Conservation (phyloP, 2,888 invertebrate species). For the Microctonus aethiopoides region DNA sequence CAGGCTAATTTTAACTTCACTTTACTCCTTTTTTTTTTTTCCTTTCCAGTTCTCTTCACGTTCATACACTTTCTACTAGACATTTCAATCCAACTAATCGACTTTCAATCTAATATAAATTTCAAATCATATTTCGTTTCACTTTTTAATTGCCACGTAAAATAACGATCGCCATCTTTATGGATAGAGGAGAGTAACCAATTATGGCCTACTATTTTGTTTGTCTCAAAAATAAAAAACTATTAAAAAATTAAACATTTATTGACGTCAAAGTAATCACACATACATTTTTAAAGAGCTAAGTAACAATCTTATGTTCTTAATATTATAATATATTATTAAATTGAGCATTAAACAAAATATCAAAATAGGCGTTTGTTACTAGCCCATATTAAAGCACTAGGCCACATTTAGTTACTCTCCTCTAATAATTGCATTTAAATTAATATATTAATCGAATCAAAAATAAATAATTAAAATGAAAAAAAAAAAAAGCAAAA, state of each 20-base stretch:
- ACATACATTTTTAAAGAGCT: no score
- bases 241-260: no score
- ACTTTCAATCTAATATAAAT: background rate
- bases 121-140: background rate
- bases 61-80: background rate
- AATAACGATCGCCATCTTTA: slow-evolving; percentile 22
- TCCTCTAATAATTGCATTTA: background rate
- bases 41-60: background rate
- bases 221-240: no score
- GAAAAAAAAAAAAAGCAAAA: background rate
- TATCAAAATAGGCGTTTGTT: no score
- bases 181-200: no score
- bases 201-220: no score
- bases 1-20: slow-evolving; percentile 11
- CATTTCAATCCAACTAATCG: background rate
- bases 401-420: no score
- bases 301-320: no score
- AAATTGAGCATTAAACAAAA: no score
- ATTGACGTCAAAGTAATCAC: no score
- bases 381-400: no score
- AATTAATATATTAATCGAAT: background rate
- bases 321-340: no score
- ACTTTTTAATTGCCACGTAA: background rate
- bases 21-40: background rate
- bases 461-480: background rate